These are phyloP conservation scores for Calameuta filiformis DNA, from an alignment of 2,888 invertebrate genomes.

Conservation along the genomic window DNA sequence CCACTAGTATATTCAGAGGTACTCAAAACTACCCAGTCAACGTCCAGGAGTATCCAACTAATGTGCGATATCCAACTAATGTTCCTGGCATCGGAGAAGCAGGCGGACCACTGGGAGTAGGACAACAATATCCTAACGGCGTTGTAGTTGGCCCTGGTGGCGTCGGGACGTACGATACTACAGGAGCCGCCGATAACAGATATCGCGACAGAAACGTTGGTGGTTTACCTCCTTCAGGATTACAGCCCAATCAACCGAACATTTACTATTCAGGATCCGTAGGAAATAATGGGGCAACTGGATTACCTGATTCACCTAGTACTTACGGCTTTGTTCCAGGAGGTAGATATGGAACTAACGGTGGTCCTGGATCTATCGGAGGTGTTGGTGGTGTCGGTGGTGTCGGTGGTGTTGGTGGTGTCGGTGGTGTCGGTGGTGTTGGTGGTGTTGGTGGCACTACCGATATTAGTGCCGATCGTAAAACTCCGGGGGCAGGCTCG, in stretches of 20 bases:
- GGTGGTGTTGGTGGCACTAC: conserved; percentile 20
- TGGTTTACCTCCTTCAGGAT: background rate
- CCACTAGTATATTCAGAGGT: conserved; percentile 7
- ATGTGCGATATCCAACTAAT: background rate
- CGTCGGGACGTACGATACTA: background rate
- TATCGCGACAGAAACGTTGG: background rate
- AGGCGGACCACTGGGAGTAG: background rate
- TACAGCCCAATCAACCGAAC: background rate
- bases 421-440: background rate
- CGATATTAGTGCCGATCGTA: conserved; percentile 16
- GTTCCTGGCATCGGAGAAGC: conserved; percentile 8
- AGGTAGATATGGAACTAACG: conserved; percentile 11
- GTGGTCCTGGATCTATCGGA: background rate
- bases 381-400: conserved; percentile 11
- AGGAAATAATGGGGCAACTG: background rate
- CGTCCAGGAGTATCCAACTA: too few species aligned
- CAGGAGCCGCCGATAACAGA: background rate
- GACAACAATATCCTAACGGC: background rate
- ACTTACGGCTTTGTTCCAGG: conserved; percentile 20
- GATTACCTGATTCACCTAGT: background rate
- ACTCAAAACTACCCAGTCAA: conserved; percentile 3
- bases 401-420: conserved; percentile 5
- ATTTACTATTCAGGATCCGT: background rate
- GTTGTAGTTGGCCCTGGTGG: conserved; percentile 7
- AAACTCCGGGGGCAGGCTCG: background rate